phyloP scores from a whole-genome alignment of 2,888 invertebrate species.

The Melolontha melolontha region DNA sequence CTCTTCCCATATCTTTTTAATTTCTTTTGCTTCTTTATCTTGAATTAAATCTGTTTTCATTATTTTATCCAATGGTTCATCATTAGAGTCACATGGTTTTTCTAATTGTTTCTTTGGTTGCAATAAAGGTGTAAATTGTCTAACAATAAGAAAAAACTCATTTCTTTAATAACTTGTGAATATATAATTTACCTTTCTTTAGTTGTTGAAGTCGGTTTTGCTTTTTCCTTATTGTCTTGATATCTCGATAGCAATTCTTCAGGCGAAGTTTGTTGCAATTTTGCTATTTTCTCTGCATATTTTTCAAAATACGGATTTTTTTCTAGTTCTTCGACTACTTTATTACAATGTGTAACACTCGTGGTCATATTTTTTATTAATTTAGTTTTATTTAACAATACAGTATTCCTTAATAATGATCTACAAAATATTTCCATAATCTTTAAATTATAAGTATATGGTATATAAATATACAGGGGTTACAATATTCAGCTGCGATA shows the following conservation, averaged over 20 bases:
- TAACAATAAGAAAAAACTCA: constrained; percentile 56
- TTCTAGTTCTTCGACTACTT: constrained; percentile 70
- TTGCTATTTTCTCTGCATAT: constrained; percentile 81
- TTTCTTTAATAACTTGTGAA: constrained; percentile 12
- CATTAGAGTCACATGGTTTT: constrained; percentile 62
- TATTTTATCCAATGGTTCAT: constrained; percentile 73
- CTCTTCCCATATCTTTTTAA: constrained; percentile 81
- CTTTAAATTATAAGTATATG: constrained; percentile 18
- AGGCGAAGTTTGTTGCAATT: constrained; percentile 79
- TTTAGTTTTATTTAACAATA: background rate
- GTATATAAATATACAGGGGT: background rate
- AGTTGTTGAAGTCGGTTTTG: constrained; percentile 57
- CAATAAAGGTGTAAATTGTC: constrained; percentile 74
- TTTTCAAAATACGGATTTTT: constrained; percentile 85
- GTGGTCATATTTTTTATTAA: constrained; percentile 60
- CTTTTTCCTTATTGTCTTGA: constrained; percentile 59
- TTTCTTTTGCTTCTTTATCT: constrained; percentile 78
- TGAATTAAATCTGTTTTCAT: constrained; percentile 82
- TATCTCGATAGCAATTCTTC: constrained; percentile 78
- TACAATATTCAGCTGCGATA: no score
- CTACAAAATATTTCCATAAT: constrained; percentile 35
- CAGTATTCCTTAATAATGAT: background rate
- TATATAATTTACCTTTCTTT: constrained; percentile 58
- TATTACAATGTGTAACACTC: constrained; percentile 64
- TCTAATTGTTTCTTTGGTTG: constrained; percentile 71